Evolutionary conservation across 1,140 invertebrate genomes (phyloP), one percentile per base, ranked within the genome.

Genomic region (Pteromalus puparum): DNA sequence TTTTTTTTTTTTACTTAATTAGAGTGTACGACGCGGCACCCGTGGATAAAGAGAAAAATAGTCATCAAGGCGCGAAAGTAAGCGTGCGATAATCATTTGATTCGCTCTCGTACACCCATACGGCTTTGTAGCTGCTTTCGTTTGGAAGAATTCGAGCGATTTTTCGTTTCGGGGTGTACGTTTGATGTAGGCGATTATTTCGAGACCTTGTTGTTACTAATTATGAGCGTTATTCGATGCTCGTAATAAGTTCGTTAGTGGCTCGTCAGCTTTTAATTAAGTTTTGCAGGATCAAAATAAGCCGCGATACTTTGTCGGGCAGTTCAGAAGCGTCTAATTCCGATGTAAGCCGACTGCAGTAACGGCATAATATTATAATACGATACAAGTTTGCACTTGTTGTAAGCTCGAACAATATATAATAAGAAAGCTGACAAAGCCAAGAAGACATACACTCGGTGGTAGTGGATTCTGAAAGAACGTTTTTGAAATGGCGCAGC

Each of bases 1-100:
- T 30, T 24, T 15, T 1, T 10, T 10, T 72, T 82, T 82, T 65
- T 46, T 68, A 67, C 30, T 83, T 83, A 83, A 83, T 83, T 83
- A 83, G 61, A 82, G 21, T 65, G 30, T 42, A 46, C 46, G 12
- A 61, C 73, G 18, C 53, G 72, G n/a, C n/a, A n/a, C 1, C 13
- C 21, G 34, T 0, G 5, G 9, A 70, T 18, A 61, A 67, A 30
- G 26, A 3, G n/a, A 15, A 77, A 76, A 76, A 75, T 48, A 70
- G 61, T 76, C 18, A 67, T 34, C 30, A 53, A 65, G 34, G 53
- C 30, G 73, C n/a, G 34, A 76, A 77, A 77, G 21, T 77, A 65
- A 61, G 48, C 75, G 75, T 77, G 73, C 42, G 42, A 61, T 61
- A 76, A 75, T 82, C 68, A 61, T 74, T 74, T 74, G 21, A 75